Conservation (phyloP, 2,888 invertebrate genomes). For the Silvanus unidentatus region DNA sequence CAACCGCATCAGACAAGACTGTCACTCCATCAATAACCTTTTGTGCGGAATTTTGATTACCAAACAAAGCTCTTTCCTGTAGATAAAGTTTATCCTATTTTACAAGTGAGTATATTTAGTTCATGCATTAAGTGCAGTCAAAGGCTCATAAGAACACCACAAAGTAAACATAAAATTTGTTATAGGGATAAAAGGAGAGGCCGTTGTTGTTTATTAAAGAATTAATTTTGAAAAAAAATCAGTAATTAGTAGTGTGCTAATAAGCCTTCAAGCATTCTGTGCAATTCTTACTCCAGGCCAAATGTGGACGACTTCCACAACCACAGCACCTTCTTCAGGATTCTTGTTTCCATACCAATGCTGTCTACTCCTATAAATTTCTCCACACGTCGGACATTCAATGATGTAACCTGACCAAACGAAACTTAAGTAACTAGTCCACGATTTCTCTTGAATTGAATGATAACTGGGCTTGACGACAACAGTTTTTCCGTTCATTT, state of each 20-base stretch:
- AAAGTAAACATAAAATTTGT: neutral
- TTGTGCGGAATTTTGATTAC: constrained; percentile 42
- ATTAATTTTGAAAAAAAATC: constrained; percentile 5
- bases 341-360: constrained; percentile 77
- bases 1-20: constrained; percentile 53
- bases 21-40: constrained; percentile 56
- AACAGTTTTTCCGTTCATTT: constrained; percentile 47
- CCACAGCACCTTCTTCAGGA: constrained; percentile 63
- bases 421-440: constrained; percentile 66
- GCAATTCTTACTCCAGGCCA: constrained; percentile 55
- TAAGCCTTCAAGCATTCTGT: constrained; percentile 19
- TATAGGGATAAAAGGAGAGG: neutral
- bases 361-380: constrained; percentile 66
- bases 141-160: constrained; percentile 27
- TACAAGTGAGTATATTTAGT: constrained; percentile 12
- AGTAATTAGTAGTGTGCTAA: constrained; percentile 22
- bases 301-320: constrained; percentile 61
- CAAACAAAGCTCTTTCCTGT: constrained; percentile 40
- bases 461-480: constrained; percentile 53
- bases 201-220: constrained; percentile 2
- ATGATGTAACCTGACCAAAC: constrained; percentile 75
- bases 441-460: constrained; percentile 49
- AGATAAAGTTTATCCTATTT: constrained; percentile 39
- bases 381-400: constrained; percentile 69
- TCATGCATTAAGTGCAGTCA: constrained; percentile 1